Base-by-base conservation (phyloP, 2,113 vertebrate species). In the Haplochromis burtoni region DNA sequence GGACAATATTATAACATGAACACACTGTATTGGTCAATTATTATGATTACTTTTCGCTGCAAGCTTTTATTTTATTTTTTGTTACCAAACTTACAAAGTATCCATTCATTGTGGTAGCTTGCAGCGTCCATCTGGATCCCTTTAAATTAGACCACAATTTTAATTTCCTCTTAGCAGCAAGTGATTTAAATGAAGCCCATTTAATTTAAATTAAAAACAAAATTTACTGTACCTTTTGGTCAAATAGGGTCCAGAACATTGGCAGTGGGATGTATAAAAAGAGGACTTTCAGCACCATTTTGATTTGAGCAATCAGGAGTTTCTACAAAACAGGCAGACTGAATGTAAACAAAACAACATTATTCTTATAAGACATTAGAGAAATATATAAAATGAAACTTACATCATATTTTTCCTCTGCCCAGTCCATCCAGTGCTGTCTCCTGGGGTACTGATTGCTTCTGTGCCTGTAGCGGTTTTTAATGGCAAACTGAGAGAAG, bases 181-280 rank as follows among this genome's bases (percentile, higher is more conserved):
- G 5, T 21, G 10, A 53, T 55, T 21, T 21, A 68, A 68, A 38
- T n/a, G 19, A 12, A 10, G 61, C 6, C 8, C 10, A 68, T 85
- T 49, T 10, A 51, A 68, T 85, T 49, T 10, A 51, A 24, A 42
- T 38, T 1, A 7, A 76, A 26, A 31, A 78, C 5, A 16, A 53
- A 54, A 5, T 33, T 21, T 19, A 49, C 14, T 13, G 94, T 97
- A 99, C 99, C 98, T 99, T 99, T 88, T 99, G 99, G 93, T 99
- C 98, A 93, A 98, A 99, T 19, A 99, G 91, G 0, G 98, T 98
- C 99, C 99, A 99, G 95, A 99, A 99, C 99, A 99, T 98, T 1
- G 98, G 98, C 2, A 99, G 97, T 3, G 99, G 98, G 17, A 98
- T 97, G 57, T 98, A 99, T 68, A 99, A 96, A 92, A 99, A 98